A percentile compares a stretch with the other conserved stretches of the same genome.
These are phyloP conservation scores for Micronisus gabar DNA, from an alignment of 2,113 vertebrate species.

Conservation along the genomic window DNA sequence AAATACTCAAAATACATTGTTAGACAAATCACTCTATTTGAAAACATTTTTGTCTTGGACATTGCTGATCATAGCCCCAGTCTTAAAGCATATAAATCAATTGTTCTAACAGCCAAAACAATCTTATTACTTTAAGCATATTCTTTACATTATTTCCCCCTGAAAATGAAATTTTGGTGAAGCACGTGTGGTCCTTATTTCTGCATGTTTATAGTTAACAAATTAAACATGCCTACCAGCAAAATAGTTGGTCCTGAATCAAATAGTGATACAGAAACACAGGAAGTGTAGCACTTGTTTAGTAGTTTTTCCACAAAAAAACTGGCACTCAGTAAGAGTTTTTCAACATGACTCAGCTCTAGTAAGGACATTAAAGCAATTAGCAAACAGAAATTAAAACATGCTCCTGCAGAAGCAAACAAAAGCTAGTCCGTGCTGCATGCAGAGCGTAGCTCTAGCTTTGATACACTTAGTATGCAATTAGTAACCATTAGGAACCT, in stretches of 20 bases:
- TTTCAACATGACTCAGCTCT: conserved; percentile 8
- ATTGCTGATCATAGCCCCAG: background rate
- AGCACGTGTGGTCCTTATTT: background rate
- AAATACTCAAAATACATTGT: background rate
- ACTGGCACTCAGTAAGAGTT: background rate
- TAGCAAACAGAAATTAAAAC: background rate
- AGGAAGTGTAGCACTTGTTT: background rate
- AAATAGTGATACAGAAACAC: background rate
- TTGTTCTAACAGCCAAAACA: background rate
- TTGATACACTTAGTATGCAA: background rate
- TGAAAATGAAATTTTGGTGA: background rate
- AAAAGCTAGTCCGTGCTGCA: background rate
- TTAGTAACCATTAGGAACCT: conserved; percentile 2
- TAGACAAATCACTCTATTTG: background rate
- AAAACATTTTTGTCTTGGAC: background rate
- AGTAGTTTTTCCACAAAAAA: background rate
- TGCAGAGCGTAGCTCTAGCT: background rate
- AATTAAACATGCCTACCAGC: background rate
- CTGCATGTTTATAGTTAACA: background rate
- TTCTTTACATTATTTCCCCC: background rate
- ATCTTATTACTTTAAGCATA: background rate
- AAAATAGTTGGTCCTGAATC: background rate
- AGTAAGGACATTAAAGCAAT: background rate
- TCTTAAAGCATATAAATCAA: background rate
- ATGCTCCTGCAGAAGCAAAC: background rate